Conservation (phyloP, 2,797 vertebrate species). For the Anniella stebbinsi region DNA sequence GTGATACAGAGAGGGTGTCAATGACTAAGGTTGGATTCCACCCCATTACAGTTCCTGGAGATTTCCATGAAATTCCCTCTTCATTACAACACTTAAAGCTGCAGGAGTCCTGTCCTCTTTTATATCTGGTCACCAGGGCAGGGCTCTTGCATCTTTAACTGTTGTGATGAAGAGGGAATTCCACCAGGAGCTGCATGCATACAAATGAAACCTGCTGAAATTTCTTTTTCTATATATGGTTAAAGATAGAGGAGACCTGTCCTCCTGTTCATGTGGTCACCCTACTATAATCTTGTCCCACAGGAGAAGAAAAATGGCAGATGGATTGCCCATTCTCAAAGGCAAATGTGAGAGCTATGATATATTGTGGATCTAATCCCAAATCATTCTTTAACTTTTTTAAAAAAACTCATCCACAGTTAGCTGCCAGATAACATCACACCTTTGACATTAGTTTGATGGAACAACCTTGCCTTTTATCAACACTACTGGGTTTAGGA, state of each 20-base stretch:
- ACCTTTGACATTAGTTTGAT: background rate
- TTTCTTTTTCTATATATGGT: no score
- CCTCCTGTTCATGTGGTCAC: no score
- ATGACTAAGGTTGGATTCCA: background rate
- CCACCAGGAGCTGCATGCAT: no score
- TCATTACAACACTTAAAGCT: no score
- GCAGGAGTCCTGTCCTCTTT: no score
- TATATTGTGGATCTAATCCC: background rate
- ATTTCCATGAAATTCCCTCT: background rate
- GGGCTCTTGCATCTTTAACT: no score
- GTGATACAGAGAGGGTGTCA: constrained; percentile 6
- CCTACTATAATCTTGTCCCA: background rate
- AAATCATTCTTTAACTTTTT: background rate
- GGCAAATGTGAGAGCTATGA: no score
- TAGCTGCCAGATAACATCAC: background rate
- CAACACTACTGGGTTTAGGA: constrained; percentile 33
- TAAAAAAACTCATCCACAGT: background rate
- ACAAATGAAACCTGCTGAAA: no score
- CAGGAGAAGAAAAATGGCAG: background rate
- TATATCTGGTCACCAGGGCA: no score
- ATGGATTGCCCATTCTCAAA: background rate
- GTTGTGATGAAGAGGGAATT: no score
- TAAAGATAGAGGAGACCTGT: no score
- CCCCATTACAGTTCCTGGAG: background rate
- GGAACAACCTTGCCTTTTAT: constrained; percentile 56